Base-by-base conservation (phyloP, 2,888 invertebrate genomes). In the Drosophila nr. medialis region DNA sequence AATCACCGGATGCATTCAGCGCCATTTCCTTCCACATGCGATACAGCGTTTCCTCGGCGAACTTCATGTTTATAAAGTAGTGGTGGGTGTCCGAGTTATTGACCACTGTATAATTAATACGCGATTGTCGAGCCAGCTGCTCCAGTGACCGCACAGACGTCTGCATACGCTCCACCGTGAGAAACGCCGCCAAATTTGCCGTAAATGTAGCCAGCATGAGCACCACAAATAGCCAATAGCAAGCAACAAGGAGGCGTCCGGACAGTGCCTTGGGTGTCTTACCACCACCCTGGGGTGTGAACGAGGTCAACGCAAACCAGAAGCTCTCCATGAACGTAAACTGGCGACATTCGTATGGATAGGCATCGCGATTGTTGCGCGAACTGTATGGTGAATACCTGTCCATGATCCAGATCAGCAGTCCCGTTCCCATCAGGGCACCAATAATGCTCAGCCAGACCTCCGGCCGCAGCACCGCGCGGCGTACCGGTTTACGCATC, bases 271-370 rank as follows among this genome's bases (percentile, higher is more conserved):
- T 98, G 0, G 98, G 98, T 0, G 97, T 97, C 93, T 98, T 97
- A 0, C 98, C 98, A 0, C 98, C 98, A 0, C 98, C 98, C 93
- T 98, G 98, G 0, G 98, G 97, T 0, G 98, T 98, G 92, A 98
- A 98, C 0, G 98, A 98, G 0, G 98, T 98, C 55, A 98, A 92
- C 0, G 98, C 97, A 91, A 98, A 98, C 98, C 98, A 98, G 90
- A 98, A 97, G 86, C 97, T 97, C 93, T 98, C 98, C 84, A 97
- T 97, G 11, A 98, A 92, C 0, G 97, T 97, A 90, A 98, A 98
- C 80, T 97, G 96, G 81, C 97, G 94, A 93, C 95, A 95, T 1
- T 96, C 96, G 91, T 97, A 96, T 0, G 96, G 96, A 89, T 97
- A 97, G 0, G 96, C 95, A 15, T 95, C 94, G 45, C 96, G 96